Evolutionary conservation across 2,888 invertebrate genomes (phyloP).

Genomic region (Lampropteryx suffumata): DNA sequence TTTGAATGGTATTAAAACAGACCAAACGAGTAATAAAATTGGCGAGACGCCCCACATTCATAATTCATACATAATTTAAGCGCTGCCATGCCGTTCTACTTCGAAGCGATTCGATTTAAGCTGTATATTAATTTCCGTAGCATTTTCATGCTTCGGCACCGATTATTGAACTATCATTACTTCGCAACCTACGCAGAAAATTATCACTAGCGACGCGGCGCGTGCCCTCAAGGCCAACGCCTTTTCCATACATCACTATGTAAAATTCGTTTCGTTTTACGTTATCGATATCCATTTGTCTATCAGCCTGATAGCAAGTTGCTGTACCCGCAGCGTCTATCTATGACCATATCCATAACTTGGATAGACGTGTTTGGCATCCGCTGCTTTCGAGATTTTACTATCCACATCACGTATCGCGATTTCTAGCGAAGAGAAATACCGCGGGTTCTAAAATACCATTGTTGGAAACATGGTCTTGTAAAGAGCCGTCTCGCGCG

Average conservation of each 20-base stretch:
- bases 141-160: not conserved
- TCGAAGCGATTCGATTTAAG: constrained; percentile 32
- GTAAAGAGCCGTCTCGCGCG: constrained; percentile 27
- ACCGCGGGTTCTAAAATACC: constrained; percentile 55
- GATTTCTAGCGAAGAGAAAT: constrained; percentile 55
- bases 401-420: constrained; percentile 58
- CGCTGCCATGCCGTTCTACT: constrained; percentile 42
- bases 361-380: constrained; percentile 53
- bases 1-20: constrained; percentile 43
- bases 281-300: constrained; percentile 19
- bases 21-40: constrained; percentile 43
- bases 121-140: constrained; percentile 28
- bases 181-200: not conserved
- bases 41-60: constrained; percentile 48
- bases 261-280: too few species aligned
- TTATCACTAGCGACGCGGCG: not conserved
- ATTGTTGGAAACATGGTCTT: constrained; percentile 46
- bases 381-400: constrained; percentile 49
- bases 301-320: constrained; percentile 34
- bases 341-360: constrained; percentile 58
- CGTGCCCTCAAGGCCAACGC: not conserved
- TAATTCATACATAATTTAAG: constrained; percentile 53
- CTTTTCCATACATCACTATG: constrained; percentile 3
- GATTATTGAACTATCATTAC: not conserved
- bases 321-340: constrained; percentile 43